Base-by-base conservation (phyloP, 1,140 invertebrate genomes). In the Aphis gossypii region DNA sequence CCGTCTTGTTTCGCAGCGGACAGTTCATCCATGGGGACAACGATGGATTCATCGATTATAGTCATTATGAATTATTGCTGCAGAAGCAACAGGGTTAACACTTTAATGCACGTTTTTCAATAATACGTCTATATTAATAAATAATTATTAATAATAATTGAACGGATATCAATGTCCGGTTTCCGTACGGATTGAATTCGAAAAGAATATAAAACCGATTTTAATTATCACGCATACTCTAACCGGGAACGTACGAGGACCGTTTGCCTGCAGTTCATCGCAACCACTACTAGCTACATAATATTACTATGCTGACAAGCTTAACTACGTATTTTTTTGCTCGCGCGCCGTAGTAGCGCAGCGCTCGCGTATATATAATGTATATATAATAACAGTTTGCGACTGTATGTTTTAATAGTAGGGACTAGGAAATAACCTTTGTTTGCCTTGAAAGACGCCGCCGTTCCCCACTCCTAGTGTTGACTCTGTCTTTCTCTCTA, bases 361-460 rank as follows among this genome's bases (percentile, higher is more conserved):
- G 60, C 86, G n/a, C 46, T 38, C 87, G 41, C 30, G 21, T 20
- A 51, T 38, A 25, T 35, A 38, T 23, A 86, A 86, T 83, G n/a
- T 35, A 35, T 82, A 35, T 35, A 82, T 30, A 87, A 30, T 38
- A 68, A 83, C 35, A 84, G 91, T 83, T 51, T 46, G 44, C 91
- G 38, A 54, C 23, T 87, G 25, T 38, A 48, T 88, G 8, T 51
- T 56, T 9, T 44, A 48, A 41, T 51, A 84, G 91, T 92, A 92
- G 91, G 91, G 91, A 92, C 91, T 54, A 92, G 91, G 91, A 92
- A 92, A 92, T 92, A 92, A 92, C 91, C 91, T 92, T 92, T 92
- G 91, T 92, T 92, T 92, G 91, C 91, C 91, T 92, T 92, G 91
- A 92, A 84, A 48, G 30, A 84, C 46, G n/a, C 35, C 68, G 68